Evolutionary conservation across 2,888 invertebrate genomes (phyloP), one percentile per base, ranked within the genome.

Genomic region (Labia minor): DNA sequence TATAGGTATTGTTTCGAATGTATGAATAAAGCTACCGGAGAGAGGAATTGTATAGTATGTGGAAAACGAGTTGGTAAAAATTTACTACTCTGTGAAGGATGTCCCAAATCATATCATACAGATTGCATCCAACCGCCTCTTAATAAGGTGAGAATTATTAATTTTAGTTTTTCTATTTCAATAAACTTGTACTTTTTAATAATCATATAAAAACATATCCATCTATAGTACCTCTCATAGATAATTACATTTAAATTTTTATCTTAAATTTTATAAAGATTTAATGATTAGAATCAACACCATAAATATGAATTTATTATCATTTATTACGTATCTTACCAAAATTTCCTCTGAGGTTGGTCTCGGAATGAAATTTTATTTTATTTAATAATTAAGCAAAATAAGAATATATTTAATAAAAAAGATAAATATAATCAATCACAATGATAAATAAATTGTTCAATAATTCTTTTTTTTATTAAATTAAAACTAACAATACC

Each of bases 1-100:
- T 74, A 1, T 72, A 91, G 91, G 91, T 97, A 93, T 78, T 97
- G 96, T 79, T 94, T 90, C 82, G 94, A 94, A 76, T 97, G 96
- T 79, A 87, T 91, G 79, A 92, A 92, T 79, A 92, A 94, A 79
- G 94, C 92, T 3, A 90, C 94, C 20, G 94, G 94, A 26, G 91
- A 92, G 75, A 85, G 92, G 67, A 92, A 93, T 75, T 97, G 97
- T 80, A 90, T 96, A 71, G 93, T 96, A 69, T 98, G 97, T 78
- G 95, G 96, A 37, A 86, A 85, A 73, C 81, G 85, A 71, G 77
- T 76, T 20, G 83, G 83, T 72, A 84, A 84, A 73, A 86, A 85
- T 73, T 84, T 95, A 76, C 85, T 95, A 63, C 85, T 89, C 65
- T 97, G 96, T 77, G 92, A 95, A 76, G 80, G 91, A 67, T 97